phyloP scores from a whole-genome alignment of 2,113 vertebrate genomes.

The Tinamus guttatus region DNA sequence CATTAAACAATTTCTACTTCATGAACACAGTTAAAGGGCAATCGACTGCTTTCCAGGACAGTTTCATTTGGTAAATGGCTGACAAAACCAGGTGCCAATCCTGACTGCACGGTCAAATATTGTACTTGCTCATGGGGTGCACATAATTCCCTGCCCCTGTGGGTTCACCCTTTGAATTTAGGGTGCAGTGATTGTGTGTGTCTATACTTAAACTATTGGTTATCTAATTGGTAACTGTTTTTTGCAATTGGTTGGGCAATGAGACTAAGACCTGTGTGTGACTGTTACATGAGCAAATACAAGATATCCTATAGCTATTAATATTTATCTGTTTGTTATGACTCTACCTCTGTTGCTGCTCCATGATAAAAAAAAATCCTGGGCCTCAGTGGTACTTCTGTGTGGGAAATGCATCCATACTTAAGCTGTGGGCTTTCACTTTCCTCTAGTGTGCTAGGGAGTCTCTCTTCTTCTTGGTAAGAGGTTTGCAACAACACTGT shows the following conservation, averaged over 20 bases:
- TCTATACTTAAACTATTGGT: neutral
- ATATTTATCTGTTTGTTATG: neutral
- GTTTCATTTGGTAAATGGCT: neutral
- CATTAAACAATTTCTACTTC: constrained; percentile 87
- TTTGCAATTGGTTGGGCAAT: neutral
- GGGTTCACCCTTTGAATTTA: neutral
- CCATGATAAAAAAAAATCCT: neutral
- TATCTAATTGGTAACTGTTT: neutral
- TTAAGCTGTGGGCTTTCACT: neutral
- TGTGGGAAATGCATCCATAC: neutral
- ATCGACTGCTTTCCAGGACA: neutral
- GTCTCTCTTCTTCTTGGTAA: neutral
- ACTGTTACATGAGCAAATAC: constrained; percentile 25
- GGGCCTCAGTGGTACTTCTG: neutral
- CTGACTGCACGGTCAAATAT: neutral
- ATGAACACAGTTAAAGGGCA: constrained; percentile 66
- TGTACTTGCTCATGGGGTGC: neutral
- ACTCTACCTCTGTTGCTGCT: neutral
- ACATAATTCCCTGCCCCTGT: neutral
- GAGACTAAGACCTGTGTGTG: neutral
- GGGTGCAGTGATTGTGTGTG: constrained; percentile 39
- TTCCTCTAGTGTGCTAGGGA: neutral
- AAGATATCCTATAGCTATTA: neutral
- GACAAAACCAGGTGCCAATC: neutral
- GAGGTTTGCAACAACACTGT: neutral